Evolutionary conservation across 2,888 invertebrate species (phyloP), one percentile per base, ranked within the genome.

Genomic region (Agapostemon virescens): DNA sequence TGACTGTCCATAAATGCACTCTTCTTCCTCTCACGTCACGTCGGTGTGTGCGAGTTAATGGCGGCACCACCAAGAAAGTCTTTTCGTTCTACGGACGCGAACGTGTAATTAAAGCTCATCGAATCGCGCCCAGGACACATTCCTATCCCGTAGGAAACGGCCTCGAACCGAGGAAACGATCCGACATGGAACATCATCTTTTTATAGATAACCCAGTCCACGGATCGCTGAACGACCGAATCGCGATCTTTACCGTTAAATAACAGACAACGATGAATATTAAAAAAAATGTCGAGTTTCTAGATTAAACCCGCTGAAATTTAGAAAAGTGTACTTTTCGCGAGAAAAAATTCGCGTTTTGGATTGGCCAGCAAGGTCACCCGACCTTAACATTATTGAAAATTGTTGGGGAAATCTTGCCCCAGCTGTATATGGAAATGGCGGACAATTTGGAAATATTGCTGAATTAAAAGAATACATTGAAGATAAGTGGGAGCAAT

Each of bases 1-100:
- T 45, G 76, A 77, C 70, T 61, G 71, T 67, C 77, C 84, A 45
- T 81, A 85, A 87, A 85, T 82, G 84, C 70, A 66, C 40, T 71
- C 64, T 70, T 73, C 77, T 70, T 78, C 74, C 58, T 63, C 63
- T 49, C 72, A 45, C 69, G 49, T 58, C 71, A 45, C 68, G 45
- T 67, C 58, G 30, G 52, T 55, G 68, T 66, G 69, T 58, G 69
- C 68, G 69, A 63, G 77, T 68, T 87, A 87, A 82, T 80, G 77
- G 74, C 69, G 45, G 49, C 81, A 69, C 78, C 78, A 77, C 67
- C 74, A 64, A 78, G 63, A n/a, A 67, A 78, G 71, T 78, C 85
- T 83, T 73, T 77, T 74, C 69, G 33, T 52, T 58, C 52, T 45
- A 55, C 26, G 11, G 52, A 26, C 23, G 26, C 38, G 26, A 66